Base-by-base conservation (phyloP, 2,113 vertebrate genomes). In the Siphamia tubifer region DNA sequence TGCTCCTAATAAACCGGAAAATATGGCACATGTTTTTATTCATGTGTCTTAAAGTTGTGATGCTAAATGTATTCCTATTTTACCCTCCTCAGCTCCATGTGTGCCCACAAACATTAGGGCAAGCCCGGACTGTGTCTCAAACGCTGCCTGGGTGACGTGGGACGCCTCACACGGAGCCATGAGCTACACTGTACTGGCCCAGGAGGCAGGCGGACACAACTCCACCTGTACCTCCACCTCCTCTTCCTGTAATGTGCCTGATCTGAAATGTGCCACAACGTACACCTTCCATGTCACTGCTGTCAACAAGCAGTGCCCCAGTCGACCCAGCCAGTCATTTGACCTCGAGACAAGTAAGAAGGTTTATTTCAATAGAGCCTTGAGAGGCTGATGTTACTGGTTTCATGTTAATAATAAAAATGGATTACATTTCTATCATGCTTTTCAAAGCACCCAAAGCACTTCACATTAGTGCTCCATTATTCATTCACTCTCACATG, bases 91-190 rank as follows among this genome's bases (percentile, higher is more conserved):
- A 94, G 93, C 79, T 30, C 92, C 93, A 0, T 93, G 92, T 53
- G 51, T 81, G 52, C 91, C 93, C 8, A 56, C 15, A 11, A 83
- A 80, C 1, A 11, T 60, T 7, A 16, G 11, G 0, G 88, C 77
- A 23, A 51, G 8, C 15, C 87, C 93, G 43, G 90, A 92, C 70
- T 94, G 93, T 5, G 45, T 91, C 6, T 77, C 89, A 3, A 91
- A 92, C 72, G 48, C 66, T 0, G 92, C 79, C 31, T 92, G 83
- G 82, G 79, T 92, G 42, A 45, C 20, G 0, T 94, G 91, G 91
- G 65, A 86, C 1, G 0, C 11, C 1, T 62, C 87, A 53, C 28
- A 73, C 19, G 17, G 77, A 77, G 75, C 84, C 36, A 30, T 19
- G 16, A 58, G 67, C 58, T 94, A 94, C 77, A 57, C 1, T 1